Evolutionary conservation across 1,140 invertebrate species (phyloP).

Genomic region (Trichonephila clavata): DNA sequence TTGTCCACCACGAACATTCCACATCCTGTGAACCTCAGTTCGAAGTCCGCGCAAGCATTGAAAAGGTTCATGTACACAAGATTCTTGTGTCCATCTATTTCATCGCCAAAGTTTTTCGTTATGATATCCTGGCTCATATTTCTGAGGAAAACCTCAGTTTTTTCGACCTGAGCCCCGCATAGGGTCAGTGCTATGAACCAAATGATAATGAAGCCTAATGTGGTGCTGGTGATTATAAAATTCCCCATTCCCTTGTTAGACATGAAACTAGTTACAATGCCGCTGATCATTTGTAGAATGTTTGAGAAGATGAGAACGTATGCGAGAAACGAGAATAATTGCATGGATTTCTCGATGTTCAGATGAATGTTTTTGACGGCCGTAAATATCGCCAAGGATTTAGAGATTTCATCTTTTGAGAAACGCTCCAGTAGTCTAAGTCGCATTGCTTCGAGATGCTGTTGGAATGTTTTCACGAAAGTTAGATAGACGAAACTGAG

Average conservation of each 20-base stretch:
- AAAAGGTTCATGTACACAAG: neutral
- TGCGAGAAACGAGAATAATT: neutral
- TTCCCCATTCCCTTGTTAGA: neutral
- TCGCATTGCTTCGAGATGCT: neutral
- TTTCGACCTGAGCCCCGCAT: neutral
- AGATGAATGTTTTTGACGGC: neutral
- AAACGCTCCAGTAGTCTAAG: neutral
- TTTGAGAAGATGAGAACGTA: neutral
- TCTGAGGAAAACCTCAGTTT: neutral
- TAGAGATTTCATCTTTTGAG: neutral
- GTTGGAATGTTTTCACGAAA: neutral
- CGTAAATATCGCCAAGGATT: neutral
- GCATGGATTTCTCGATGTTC: neutral
- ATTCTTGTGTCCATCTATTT: neutral
- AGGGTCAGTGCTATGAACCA: neutral
- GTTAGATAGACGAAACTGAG: neutral
- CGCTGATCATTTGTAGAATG: neutral
- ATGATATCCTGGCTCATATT: neutral
- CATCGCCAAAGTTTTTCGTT: neutral
- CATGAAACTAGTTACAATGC: neutral
- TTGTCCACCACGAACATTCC: conserved; percentile 12
- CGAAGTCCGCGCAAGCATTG: neutral
- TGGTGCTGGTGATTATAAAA: neutral
- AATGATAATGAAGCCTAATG: neutral
- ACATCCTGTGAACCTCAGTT: neutral